Percentiles rank a stretch among this genome's conserved stretches.
Evolutionary conservation across 2,888 invertebrate species (phyloP).

Genomic region (Agelastica alni): DNA sequence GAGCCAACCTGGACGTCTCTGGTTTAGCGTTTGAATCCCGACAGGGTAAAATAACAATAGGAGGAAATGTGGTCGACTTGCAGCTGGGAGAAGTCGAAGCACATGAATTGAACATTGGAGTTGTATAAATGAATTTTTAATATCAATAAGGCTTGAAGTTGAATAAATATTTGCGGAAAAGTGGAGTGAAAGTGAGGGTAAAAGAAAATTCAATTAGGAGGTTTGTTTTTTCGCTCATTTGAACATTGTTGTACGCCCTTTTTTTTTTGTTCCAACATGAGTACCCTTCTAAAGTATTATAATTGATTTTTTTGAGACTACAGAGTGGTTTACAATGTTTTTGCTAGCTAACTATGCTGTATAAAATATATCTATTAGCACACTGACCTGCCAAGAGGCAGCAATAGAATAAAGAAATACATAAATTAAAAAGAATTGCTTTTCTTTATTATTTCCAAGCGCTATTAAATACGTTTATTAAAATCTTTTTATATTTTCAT

Average conservation of each 20-base stretch:
- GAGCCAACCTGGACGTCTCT: background rate
- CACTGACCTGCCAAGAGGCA: too few relatives aligned
- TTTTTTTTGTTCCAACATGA: slow-evolving; percentile 9
- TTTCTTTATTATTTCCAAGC: background rate
- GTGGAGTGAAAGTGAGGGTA: slow-evolving; percentile 25
- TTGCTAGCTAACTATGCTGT: too few relatives aligned
- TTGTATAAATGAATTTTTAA: slow-evolving; percentile 36
- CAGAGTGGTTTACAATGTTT: too few relatives aligned
- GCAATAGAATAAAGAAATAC: background rate
- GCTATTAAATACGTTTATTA: background rate
- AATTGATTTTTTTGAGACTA: background rate
- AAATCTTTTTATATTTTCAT: too few relatives aligned
- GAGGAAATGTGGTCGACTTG: slow-evolving; percentile 31
- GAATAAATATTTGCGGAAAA: slow-evolving; percentile 32
- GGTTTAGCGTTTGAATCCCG: slow-evolving; percentile 23
- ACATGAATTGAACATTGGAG: slow-evolving; percentile 30
- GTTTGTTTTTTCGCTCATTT: slow-evolving; percentile 26
- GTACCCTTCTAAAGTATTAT: slow-evolving; percentile 9
- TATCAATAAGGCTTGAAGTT: slow-evolving; percentile 34
- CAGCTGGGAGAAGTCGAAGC: slow-evolving; percentile 17
- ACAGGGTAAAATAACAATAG: slow-evolving; percentile 32
- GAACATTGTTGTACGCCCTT: slow-evolving; percentile 12
- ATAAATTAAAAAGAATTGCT: background rate
- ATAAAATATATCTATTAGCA: too few relatives aligned
- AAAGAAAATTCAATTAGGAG: slow-evolving; percentile 28